Base-by-base conservation (phyloP, 1,140 invertebrate species). In the Oedothorax gibbosus region DNA sequence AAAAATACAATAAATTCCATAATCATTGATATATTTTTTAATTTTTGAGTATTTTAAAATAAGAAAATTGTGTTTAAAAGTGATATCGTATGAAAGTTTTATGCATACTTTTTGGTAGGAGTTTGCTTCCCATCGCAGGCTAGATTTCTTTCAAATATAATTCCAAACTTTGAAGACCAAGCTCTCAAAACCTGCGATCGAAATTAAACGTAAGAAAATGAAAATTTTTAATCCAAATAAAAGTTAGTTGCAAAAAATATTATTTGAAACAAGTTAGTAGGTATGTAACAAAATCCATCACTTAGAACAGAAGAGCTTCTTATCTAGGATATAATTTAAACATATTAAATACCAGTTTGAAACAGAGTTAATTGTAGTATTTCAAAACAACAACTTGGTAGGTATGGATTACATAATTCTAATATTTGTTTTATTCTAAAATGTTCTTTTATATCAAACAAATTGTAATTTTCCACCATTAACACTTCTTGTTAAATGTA, bases 131-230 rank as follows among this genome's bases (percentile, higher is more conserved):
- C 49, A 11, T 84, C 81, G 53, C 20, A 14, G 66, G 62, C 21
- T 10, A 68, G 6, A 66, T 84, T 84, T n/a, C 81, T 50, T 68
- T 84, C 81, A 57, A 84, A 75, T 76, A 84, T 75, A 7, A 84
- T 56, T 51, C 83, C 83, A 64, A 77, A 78, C 18, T 78, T 85
- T n/a, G 83, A 69, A 62, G 83, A 60, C 83, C 83, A 85, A 14
- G 83, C 83, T 11, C 66, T 77, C 12, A 71, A 9, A 78, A 85
- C 75, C 83, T 85, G 49, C 8, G 69, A 73, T 54, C 15, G 12
- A 73, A 73, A 54, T 54, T 11, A 69, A 11, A 69, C 14, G 10
- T 50, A 35, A 18, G 57, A 7, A 69, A 21, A 12, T 14, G 21
- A 68, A 12, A 68, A 68, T 20, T 20, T 5, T 20, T 68, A 21